Evolutionary conservation across 2,888 invertebrate species (phyloP).

Genomic region (Eupithecia vulgata): DNA sequence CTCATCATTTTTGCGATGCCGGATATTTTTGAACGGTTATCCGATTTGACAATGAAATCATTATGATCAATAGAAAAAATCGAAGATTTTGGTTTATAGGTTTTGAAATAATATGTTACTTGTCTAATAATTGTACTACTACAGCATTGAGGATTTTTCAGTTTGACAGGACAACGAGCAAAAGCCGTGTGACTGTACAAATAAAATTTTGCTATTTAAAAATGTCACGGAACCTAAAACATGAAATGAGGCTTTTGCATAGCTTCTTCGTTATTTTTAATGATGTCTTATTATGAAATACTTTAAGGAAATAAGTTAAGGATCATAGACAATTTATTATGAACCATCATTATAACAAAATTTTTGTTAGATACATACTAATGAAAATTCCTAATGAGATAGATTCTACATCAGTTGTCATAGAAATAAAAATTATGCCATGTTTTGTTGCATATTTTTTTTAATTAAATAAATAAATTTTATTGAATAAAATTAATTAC

Average conservation of each 20-base stretch:
- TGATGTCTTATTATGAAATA: slow-evolving; percentile 3
- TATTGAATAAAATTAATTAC: too few relatives aligned
- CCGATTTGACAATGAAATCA: neutral
- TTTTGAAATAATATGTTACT: too few relatives aligned
- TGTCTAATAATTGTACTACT: too few relatives aligned
- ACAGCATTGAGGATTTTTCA: neutral
- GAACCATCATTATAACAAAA: neutral
- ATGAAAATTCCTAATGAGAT: neutral
- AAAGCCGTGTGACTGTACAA: neutral
- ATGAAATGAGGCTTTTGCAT: neutral
- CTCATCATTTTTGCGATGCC: neutral
- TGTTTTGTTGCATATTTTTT: too few relatives aligned
- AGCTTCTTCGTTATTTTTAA: slow-evolving; percentile 1
- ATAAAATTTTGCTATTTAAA: neutral
- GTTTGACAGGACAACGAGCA: neutral
- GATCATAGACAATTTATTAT: neutral
- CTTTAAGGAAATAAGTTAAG: neutral
- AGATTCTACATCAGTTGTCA: neutral
- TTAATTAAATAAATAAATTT: too few relatives aligned
- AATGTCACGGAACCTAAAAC: neutral
- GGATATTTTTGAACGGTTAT: neutral
- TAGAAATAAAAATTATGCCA: too few relatives aligned
- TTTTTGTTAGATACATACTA: neutral
- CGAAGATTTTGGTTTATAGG: neutral
- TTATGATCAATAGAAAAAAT: neutral